Percentiles rank a stretch among this genome's conserved stretches.
These are phyloP conservation scores for Trichogramma dendrolimi DNA, from an alignment of 2,888 invertebrate species.

Conservation along the genomic window DNA sequence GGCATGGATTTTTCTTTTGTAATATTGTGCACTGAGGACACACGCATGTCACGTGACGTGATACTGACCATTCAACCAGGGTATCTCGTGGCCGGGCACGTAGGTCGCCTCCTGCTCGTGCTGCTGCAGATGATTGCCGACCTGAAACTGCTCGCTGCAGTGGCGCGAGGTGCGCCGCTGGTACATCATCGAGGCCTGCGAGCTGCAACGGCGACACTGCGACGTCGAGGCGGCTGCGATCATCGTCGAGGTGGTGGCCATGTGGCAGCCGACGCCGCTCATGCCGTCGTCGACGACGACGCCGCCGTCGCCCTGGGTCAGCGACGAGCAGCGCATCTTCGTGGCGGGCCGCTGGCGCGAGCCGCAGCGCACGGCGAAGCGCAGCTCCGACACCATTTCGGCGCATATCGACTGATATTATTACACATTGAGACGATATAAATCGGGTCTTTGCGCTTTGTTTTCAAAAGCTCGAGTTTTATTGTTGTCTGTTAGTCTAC, in stretches of 20 bases:
- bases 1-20: too few species aligned
- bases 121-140: slow-evolving; percentile 26
- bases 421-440: too few species aligned
- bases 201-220: slow-evolving; percentile 45
- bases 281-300: slow-evolving; percentile 16
- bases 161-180: slow-evolving; percentile 42
- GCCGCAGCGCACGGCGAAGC: slow-evolving; percentile 86
- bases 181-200: slow-evolving; percentile 40
- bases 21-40: too few species aligned
- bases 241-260: slow-evolving; percentile 24
- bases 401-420: slow-evolving; percentile 77
- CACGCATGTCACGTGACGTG: slow-evolving; percentile 39
- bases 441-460: not conserved
- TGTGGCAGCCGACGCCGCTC: too few species aligned
- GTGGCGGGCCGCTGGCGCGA: slow-evolving; percentile 78
- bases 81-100: slow-evolving; percentile 50
- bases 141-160: slow-evolving; percentile 32
- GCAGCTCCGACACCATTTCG: slow-evolving; percentile 88
- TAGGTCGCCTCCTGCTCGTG: slow-evolving; percentile 49
- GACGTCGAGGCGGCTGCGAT: slow-evolving; percentile 35
- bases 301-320: slow-evolving; percentile 30
- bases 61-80: slow-evolving; percentile 52
- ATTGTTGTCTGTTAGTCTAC: too few species aligned
- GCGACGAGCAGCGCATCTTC: slow-evolving; percentile 62
- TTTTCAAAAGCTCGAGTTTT: too few species aligned